phyloP scores from a whole-genome alignment of 2,888 invertebrate species.

The Tortrix viridana region DNA sequence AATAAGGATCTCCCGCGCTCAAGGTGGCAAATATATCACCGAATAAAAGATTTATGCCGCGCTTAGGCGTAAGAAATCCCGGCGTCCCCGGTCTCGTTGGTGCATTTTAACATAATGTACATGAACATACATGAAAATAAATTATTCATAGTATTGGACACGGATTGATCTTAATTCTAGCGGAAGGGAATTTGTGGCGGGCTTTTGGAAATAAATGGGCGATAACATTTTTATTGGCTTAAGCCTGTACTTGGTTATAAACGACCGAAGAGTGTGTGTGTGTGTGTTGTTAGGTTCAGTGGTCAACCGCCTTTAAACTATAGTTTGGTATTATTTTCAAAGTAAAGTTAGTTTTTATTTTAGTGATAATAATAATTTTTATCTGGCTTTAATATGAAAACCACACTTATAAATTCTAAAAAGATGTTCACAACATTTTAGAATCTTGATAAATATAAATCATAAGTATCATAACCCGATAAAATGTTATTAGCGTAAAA shows the following conservation, averaged over 20 bases:
- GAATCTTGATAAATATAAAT: no score
- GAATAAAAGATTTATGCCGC: constrained; percentile 36
- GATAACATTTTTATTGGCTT: constrained; percentile 46
- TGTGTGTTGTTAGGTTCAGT: no score
- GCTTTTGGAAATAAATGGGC: constrained; percentile 61
- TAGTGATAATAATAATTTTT: no score
- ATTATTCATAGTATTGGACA: constrained; percentile 65
- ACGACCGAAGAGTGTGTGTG: not conserved
- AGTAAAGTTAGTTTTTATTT: no score
- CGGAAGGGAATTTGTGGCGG: constrained; percentile 73
- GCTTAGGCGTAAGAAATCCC: constrained; percentile 27
- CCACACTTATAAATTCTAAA: no score
- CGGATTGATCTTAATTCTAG: constrained; percentile 64
- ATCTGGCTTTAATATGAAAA: no score
- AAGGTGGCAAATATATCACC: constrained; percentile 35
- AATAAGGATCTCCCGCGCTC: constrained; percentile 27
- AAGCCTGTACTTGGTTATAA: not conserved
- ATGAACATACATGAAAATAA: constrained; percentile 50
- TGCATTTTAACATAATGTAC: constrained; percentile 53
- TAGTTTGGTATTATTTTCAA: no score
- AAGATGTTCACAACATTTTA: no score
- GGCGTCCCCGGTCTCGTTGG: constrained; percentile 30
- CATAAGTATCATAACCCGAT: no score
- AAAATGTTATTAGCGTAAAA: no score
- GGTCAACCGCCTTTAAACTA: no score